phyloP scores from a whole-genome alignment of 2,797 vertebrate genomes.

The Smutsia gigantea region DNA sequence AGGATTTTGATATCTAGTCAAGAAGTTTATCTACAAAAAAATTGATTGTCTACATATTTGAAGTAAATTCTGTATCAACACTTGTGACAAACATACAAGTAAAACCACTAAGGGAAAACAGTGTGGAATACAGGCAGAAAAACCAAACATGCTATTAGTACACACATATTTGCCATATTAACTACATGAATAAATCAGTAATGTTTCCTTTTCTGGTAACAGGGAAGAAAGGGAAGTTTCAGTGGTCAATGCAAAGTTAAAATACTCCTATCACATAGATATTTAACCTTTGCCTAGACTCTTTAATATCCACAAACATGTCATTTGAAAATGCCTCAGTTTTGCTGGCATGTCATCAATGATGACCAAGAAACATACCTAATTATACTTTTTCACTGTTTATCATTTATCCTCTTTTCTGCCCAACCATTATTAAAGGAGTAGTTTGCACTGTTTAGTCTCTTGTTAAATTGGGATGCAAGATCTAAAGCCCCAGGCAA shows the following conservation, averaged over 20 bases:
- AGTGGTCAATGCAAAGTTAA: conserved; percentile 65
- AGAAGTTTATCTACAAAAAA: neutral
- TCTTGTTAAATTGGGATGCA: conserved; percentile 79
- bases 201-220: conserved; percentile 76
- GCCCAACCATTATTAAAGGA: conserved; percentile 81
- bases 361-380: conserved; percentile 79
- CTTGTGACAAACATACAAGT: neutral
- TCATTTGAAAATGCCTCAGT: conserved; percentile 84
- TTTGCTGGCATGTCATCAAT: conserved; percentile 82
- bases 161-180: conserved; percentile 74
- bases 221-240: conserved; percentile 76
- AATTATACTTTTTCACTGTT: conserved; percentile 79
- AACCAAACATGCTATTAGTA: neutral
- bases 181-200: conserved; percentile 54
- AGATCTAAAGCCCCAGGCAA: conserved; percentile 71
- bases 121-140: neutral
- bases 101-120: conserved; percentile 7
- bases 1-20: neutral
- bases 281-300: conserved; percentile 80
- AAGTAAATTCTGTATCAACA: neutral
- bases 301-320: conserved; percentile 84
- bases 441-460: conserved; percentile 86
- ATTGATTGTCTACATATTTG: neutral
- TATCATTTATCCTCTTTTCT: conserved; percentile 80
- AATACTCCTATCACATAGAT: conserved; percentile 79